Evolutionary conservation across 2,113 vertebrate species (phyloP), one percentile per base, ranked within the genome.

Genomic region (Pelvicachromis taeniatus): DNA sequence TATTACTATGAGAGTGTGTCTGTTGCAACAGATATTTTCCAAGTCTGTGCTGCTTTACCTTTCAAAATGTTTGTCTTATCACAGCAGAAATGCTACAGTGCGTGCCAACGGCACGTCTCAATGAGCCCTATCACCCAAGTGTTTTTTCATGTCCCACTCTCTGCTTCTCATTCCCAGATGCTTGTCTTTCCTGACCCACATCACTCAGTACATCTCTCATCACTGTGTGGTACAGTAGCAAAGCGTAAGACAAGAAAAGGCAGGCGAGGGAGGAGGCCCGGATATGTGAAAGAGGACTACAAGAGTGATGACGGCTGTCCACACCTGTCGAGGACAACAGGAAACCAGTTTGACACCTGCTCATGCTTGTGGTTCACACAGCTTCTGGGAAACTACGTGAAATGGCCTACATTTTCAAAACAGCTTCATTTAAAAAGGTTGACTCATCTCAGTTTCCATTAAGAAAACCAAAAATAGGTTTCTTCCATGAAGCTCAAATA

Each of bases 301-400:
- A 5, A 12, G 45, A 50, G 78, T 35, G 91, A 89, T 85, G 86
- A 93, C 3, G 12, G 82, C 88, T 92, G 82, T 94, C 90, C 80
- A 77, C 89, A 88, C 89, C 82, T 86, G 52, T 61, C 33, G 10
- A 33, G 52, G 55, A 89, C 86, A 83, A 88, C 84, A 77, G 65
- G 61, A 94, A 94, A 94, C 91, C 77, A 86, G 90, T 91, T 85
- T 68, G 80, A 91, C 88, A 87, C 29, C 79, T 88, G 78, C 84
- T 92, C 21, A 84, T 38, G 80, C 78, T 58, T 82, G n/a, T 53
- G 42, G 56, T 68, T 88, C 21, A 50, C 31, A 87, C 68, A 33
- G 59, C 8, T 17, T 81, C 61, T 73, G 55, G 13, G 65, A 2
- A 59, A 80, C 48, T 5, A 19, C 48, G 19, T 73, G 42, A 87